Base-by-base conservation (phyloP, 2,113 vertebrate species). In the Oncorhynchus masou region DNA sequence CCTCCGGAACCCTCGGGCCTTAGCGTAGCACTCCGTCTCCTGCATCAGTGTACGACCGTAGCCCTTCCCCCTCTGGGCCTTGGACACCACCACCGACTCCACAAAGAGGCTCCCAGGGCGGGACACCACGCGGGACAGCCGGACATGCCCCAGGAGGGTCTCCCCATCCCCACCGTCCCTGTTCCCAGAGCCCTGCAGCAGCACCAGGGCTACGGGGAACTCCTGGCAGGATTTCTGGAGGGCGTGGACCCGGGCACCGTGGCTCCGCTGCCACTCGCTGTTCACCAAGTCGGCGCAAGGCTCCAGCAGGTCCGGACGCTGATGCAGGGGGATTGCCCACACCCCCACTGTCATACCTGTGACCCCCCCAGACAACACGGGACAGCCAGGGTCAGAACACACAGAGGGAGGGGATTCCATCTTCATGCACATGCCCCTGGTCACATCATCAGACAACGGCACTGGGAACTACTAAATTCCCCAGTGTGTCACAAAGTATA, bases 1-100 rank as follows among this genome's bases (percentile, higher is more conserved):
- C 24, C 90, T 90, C 49, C 2, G 45, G 75, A 95, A 97, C 20
- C 96, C 95, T 49, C 85, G 87, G 24, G 75, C 80, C 22, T 34
- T 91, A 5, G 96, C 94, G 51, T 96, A 99, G 11, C 1, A 80
- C 87, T 99, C 97, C 0, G 94, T 88, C 78, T 93, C 94, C 76
- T 96, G 95, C 97, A 99, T 98, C 82, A 99, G 89, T 34, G 64
- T 87, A 29, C 97, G 92, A 1, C 97, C 97, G 0, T 95, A 96
- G 80, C 97, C 98, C 77, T 85, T 92, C 29, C 98, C 98, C 67
- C 97, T 91, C 74, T 96, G 88, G 0, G 86, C 90, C 74, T 78
- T 86, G 24, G 94, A 91, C 75, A 99, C 94, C 27, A 99, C 96
- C 59, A 99, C 96, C 0, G 97, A 96, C 91, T 99, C 97, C 25